A percentile compares a stretch with the other conserved stretches of the same genome.
Conservation (phyloP, 1,140 invertebrate species). For the Dinothrombium tinctorium region DNA sequence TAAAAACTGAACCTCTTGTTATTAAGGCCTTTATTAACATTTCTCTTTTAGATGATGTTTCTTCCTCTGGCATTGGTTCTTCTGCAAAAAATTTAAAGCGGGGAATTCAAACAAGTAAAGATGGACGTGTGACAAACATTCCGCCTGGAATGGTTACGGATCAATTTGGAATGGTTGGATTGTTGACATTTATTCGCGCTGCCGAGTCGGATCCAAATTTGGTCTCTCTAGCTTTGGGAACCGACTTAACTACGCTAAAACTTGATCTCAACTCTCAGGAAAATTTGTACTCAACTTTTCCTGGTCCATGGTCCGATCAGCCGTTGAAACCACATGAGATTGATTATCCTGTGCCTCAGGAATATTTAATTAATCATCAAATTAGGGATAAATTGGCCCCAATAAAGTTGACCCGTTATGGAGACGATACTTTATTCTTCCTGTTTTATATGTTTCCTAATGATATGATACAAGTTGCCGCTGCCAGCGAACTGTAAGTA, state of each 20-base stretch:
- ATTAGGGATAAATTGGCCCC: constrained; percentile 52
- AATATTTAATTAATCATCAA: constrained; percentile 77
- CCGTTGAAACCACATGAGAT: constrained; percentile 95
- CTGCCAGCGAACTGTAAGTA: constrained; percentile 83
- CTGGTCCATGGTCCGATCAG: constrained; percentile 89
- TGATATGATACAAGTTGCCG: constrained; percentile 86
- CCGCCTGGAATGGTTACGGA: constrained; percentile 93
- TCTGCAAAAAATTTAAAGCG: constrained; percentile 28
- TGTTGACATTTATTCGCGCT: constrained; percentile 86
- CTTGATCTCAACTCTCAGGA: constrained; percentile 93
- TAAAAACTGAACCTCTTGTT: neutral
- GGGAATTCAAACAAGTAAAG: constrained; percentile 77
- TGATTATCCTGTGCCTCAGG: constrained; percentile 87
- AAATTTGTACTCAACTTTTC: constrained; percentile 78
- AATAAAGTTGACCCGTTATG: constrained; percentile 82
- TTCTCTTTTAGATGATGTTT: neutral
- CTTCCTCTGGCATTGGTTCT: constrained; percentile 7
- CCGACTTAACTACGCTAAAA: constrained; percentile 86
- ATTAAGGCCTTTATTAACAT: neutral
- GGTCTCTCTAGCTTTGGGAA: constrained; percentile 78
- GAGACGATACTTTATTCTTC: constrained; percentile 96
- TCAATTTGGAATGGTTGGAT: constrained; percentile 95
- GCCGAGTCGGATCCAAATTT: constrained; percentile 88
- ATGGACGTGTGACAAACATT: constrained; percentile 81
- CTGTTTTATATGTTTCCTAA: constrained; percentile 97